Evolutionary conservation across 2,888 invertebrate species (phyloP), one percentile per base, ranked within the genome.

Genomic region (Sesia bembeciformis): DNA sequence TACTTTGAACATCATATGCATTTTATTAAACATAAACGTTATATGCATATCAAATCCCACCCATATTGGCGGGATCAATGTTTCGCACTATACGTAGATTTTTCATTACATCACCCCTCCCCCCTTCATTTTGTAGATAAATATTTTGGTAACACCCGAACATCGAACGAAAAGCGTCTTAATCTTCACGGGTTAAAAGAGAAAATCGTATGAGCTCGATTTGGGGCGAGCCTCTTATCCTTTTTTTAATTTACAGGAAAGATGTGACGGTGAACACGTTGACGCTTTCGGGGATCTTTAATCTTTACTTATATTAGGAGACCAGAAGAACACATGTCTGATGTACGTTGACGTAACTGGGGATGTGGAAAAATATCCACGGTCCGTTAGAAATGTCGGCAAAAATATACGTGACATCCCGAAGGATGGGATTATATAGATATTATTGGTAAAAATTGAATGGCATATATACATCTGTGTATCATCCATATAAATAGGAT

Each of bases 171-270:
- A 78, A 75, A 66, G 58, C 60, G 59, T 64, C 68, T 67, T 62
- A 70, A 58, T 53, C 40, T 53, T 56, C 57, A 58, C 52, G 60
- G 50, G 57, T 57, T 70, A 75, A 65, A 70, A 46, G 7, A n/a
- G n/a, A 46, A 8, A 46, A 7, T 46, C 7, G 46, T n/a, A n/a
- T 46, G 46, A 46, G 23, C 46, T 4, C 23, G n/a, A 4, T 4
- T 46, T 52, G 40, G 51, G 59, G 60, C 60, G 55, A 55, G 57
- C 56, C 54, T 62, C 65, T 64, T 66, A 68, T 69, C 63, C 64
- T 71, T 65, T 64, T 75, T 76, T 76, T 75, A 76, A 79, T 78
- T 76, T 76, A 72, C 74, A 72, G 74, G 66, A 65, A 70, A 68
- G 70, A 74, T 72, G 66, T 73, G 67, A 70, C 63, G 65, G 62